These are phyloP conservation scores for Muscicapa striata DNA, from an alignment of 2,797 vertebrate species.

Conservation along the genomic window DNA sequence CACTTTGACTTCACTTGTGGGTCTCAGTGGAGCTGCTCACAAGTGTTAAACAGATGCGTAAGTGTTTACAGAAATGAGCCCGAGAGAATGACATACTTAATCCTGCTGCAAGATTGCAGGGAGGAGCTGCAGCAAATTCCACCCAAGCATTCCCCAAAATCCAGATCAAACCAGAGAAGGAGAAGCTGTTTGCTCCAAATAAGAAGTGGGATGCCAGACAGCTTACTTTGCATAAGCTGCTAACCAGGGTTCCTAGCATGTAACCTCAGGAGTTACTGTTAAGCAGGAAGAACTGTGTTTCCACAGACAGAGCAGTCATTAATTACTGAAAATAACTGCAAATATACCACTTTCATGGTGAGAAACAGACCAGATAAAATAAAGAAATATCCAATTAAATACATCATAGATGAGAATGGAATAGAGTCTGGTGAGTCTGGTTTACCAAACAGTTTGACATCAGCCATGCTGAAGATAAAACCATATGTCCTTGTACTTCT, in stretches of 20 bases:
- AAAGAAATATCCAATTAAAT: not conserved
- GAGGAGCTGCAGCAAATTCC: slow-evolving; percentile 22
- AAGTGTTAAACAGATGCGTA: slow-evolving; percentile 22
- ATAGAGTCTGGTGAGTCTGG: not conserved
- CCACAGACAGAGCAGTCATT: not conserved
- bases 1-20: slow-evolving; percentile 11
- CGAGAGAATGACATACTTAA: not conserved
- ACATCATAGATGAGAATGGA: not conserved
- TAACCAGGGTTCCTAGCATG: not conserved
- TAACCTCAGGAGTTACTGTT: not conserved
- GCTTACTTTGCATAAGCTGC: not conserved
- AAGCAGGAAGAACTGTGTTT: not conserved
- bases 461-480: not conserved
- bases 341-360: not conserved
- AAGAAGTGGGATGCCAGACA: not conserved
- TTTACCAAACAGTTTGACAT: not conserved
- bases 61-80: slow-evolving; percentile 20
- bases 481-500: not conserved
- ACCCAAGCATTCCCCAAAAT: slow-evolving; percentile 10
- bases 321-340: not conserved
- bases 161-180: not conserved
- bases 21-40: not conserved
- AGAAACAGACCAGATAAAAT: not conserved
- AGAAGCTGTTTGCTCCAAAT: not conserved
- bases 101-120: slow-evolving; percentile 1